These are phyloP conservation scores for Channa maculata DNA, from an alignment of 2,113 vertebrate genomes.

Conservation along the genomic window DNA sequence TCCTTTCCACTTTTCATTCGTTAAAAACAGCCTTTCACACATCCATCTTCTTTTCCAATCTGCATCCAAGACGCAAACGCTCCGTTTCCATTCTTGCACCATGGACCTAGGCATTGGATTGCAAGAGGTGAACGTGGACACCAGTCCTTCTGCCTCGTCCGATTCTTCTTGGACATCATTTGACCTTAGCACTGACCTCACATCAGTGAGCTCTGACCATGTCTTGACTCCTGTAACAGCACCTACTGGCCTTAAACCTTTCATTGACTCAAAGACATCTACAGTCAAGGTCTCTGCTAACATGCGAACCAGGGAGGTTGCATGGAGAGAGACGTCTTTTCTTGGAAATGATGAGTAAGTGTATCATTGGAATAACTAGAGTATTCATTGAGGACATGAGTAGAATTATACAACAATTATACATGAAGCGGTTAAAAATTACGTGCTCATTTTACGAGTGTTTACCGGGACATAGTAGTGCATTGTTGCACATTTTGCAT, in stretches of 20 bases:
- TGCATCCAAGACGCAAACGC: neutral
- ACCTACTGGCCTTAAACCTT: neutral
- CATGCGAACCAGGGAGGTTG: neutral
- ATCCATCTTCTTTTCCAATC: neutral
- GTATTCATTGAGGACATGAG: neutral
- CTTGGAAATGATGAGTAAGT: conserved; percentile 72
- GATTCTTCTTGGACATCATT: conserved; percentile 71
- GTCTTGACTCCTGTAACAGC: conserved; percentile 40
- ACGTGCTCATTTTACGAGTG: too few relatives aligned
- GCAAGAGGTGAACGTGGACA: conserved; percentile 28
- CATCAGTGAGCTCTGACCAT: conserved; percentile 67
- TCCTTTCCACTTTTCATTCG: neutral
- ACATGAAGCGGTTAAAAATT: too few relatives aligned
- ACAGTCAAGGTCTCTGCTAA: neutral
- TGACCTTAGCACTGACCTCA: conserved; percentile 70
- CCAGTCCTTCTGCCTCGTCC: conserved; percentile 59
- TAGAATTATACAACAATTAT: too few relatives aligned
- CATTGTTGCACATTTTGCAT: neutral
- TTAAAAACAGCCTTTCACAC: conserved; percentile 1
- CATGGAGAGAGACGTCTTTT: conserved; percentile 76
- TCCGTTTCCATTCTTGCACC: conserved; percentile 9
- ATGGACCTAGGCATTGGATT: conserved; percentile 47
- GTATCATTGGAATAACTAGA: neutral
- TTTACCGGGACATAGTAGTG: neutral
- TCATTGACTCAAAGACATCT: conserved; percentile 13